A percentile compares a stretch with the other conserved stretches of the same genome.
Evolutionary conservation across 2,797 vertebrate species (phyloP).

Genomic region (Muscicapa comitata): DNA sequence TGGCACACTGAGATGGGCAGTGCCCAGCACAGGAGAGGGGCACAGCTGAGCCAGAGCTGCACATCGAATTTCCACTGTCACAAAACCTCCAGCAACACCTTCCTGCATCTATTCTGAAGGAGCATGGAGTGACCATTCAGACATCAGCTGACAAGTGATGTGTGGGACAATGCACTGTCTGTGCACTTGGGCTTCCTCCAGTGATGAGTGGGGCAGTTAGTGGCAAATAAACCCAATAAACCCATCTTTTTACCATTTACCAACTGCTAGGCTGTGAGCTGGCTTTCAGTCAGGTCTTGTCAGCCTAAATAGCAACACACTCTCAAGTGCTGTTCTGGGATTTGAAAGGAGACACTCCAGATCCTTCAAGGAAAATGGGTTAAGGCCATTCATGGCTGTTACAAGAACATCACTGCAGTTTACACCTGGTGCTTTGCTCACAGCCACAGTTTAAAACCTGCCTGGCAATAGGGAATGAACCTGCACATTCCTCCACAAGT

Average conservation of each 20-base stretch:
- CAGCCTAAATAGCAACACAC: not conserved
- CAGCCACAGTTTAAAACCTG: not conserved
- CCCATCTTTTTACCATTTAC: not conserved
- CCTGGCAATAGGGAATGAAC: not conserved
- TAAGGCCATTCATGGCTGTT: not conserved
- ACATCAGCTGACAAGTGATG: not conserved
- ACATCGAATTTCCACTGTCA: not conserved
- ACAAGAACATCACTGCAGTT: not conserved
- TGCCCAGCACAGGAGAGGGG: not conserved
- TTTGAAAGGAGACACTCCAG: not conserved
- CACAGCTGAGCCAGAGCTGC: not conserved
- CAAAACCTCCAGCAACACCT: not conserved
- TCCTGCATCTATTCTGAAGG: not conserved
- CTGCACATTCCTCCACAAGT: not conserved
- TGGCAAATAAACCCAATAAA: slow-evolving; percentile 7
- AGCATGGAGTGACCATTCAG: not conserved
- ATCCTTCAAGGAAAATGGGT: slow-evolving; percentile 7
- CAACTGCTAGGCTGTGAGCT: slow-evolving; percentile 12
- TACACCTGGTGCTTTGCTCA: not conserved
- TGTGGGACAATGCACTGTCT: not conserved
- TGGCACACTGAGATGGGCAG: not conserved
- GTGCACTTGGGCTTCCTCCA: fast-evolving
- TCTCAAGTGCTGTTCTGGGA: not conserved
- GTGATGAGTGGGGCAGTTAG: not conserved
- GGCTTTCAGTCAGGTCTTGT: slow-evolving; percentile 6